Conservation (phyloP, 2,797 vertebrate genomes). For the Coluber constrictor region DNA sequence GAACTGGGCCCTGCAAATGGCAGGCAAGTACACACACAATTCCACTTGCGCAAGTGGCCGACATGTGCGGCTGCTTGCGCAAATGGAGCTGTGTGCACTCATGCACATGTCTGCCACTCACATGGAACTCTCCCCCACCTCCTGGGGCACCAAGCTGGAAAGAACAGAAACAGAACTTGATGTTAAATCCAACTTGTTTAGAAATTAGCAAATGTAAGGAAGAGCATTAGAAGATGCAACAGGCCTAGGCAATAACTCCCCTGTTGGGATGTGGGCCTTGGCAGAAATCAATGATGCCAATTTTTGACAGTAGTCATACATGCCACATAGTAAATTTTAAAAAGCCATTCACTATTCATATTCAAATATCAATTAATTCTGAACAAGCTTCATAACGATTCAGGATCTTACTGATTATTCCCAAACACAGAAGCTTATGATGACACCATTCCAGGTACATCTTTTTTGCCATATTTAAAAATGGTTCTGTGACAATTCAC, state of each 20-base stretch:
- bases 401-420: conserved; percentile 25
- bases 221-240: not conserved
- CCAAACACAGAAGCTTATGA: not conserved
- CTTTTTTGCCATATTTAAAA: not conserved
- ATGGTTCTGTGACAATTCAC: too few relatives aligned
- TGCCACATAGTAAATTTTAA: not conserved
- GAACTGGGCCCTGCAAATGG: too few relatives aligned
- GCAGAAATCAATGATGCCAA: not conserved
- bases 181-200: not conserved
- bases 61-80: too few relatives aligned
- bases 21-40: too few relatives aligned
- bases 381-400: conserved; percentile 9
- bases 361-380: not conserved
- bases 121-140: too few relatives aligned
- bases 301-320: not conserved
- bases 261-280: not conserved
- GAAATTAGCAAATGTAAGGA: not conserved
- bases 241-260: not conserved
- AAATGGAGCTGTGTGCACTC: too few relatives aligned
- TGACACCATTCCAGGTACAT: not conserved
- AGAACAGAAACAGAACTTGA: not conserved
- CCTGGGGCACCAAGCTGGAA: too few relatives aligned
- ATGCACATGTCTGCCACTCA: too few relatives aligned
- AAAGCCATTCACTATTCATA: too few relatives aligned
- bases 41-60: too few relatives aligned